Percentiles rank a stretch among this genome's conserved stretches.
These are phyloP conservation scores for Sminthurinus signatus DNA, from an alignment of 1,140 invertebrate species.

Conservation along the genomic window DNA sequence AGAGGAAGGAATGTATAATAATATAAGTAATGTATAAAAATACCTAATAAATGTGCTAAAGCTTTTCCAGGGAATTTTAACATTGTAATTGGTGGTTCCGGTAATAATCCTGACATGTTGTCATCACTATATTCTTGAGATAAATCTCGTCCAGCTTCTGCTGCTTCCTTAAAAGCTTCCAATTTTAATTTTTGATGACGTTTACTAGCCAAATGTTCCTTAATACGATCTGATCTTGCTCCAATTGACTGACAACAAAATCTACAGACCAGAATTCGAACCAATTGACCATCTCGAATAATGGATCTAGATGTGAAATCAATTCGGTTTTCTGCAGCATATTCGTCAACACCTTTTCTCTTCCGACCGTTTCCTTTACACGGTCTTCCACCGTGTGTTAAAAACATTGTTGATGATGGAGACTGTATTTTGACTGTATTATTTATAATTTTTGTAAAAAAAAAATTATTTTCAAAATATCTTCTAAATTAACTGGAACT, in stretches of 20 bases:
- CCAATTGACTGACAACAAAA: slow-evolving; percentile 41
- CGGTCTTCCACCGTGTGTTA: slow-evolving; percentile 40
- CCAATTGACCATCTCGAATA: slow-evolving; percentile 40
- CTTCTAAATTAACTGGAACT: too few relatives aligned
- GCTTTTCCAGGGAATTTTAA: slow-evolving; percentile 42
- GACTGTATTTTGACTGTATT: not conserved
- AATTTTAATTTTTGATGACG: slow-evolving; percentile 41
- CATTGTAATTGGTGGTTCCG: slow-evolving; percentile 41
- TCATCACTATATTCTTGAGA: slow-evolving; percentile 40
- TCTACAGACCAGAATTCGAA: slow-evolving; percentile 39
- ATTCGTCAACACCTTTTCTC: slow-evolving; percentile 40
- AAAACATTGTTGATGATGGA: slow-evolving; percentile 41
- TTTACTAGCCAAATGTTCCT: slow-evolving; percentile 41
- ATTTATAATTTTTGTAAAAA: not conserved
- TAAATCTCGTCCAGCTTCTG: slow-evolving; percentile 40
- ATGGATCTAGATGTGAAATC: slow-evolving; percentile 41
- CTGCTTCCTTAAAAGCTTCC: slow-evolving; percentile 40
- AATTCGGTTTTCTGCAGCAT: slow-evolving; percentile 39
- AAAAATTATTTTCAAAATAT: not conserved
- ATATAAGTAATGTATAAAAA: too few relatives aligned
- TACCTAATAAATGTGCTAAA: slow-evolving; percentile 40
- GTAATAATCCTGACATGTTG: slow-evolving; percentile 33
- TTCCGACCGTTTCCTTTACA: slow-evolving; percentile 41
- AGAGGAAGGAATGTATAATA: not conserved
- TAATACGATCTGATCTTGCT: slow-evolving; percentile 39